These are phyloP conservation scores for Otolemur garnettii DNA, from an alignment of 2,113 vertebrate species.

Conservation along the genomic window DNA sequence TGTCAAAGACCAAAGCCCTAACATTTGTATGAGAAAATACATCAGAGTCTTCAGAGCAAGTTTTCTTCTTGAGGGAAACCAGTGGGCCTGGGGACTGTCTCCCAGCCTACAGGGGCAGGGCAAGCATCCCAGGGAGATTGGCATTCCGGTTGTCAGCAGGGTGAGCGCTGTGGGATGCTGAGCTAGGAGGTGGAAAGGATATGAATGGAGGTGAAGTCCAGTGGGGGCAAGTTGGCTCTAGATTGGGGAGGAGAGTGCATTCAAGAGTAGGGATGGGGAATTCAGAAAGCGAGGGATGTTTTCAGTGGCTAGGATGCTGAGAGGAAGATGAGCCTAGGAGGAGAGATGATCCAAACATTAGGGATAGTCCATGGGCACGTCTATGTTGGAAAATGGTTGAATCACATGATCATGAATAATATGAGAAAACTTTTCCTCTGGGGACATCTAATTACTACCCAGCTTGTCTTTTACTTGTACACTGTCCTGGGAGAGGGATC, in stretches of 20 bases:
- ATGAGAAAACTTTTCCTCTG: slow-evolving; percentile 20
- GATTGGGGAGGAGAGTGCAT: neutral
- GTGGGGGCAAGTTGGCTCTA: neutral
- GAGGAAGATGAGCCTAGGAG: neutral
- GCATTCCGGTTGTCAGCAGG: neutral
- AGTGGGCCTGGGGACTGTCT: neutral
- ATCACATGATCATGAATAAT: neutral
- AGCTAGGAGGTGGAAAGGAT: neutral
- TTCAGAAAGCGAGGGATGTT: neutral
- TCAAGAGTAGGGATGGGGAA: neutral
- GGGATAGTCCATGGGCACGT: neutral
- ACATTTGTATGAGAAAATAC: neutral
- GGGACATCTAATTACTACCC: slow-evolving; percentile 26
- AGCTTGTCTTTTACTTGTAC: slow-evolving; percentile 47
- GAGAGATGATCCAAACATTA: neutral
- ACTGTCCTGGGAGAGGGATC: neutral
- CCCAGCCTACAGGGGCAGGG: neutral
- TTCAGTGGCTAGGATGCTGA: neutral
- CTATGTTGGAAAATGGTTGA: neutral
- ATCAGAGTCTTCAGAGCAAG: neutral
- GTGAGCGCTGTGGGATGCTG: neutral
- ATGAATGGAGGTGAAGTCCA: neutral
- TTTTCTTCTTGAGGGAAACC: neutral
- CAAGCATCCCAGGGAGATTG: neutral
- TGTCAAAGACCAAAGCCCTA: neutral